Evolutionary conservation across 1,140 invertebrate species (phyloP), one percentile per base, ranked within the genome.

Genomic region (Polyergus mexicanus): DNA sequence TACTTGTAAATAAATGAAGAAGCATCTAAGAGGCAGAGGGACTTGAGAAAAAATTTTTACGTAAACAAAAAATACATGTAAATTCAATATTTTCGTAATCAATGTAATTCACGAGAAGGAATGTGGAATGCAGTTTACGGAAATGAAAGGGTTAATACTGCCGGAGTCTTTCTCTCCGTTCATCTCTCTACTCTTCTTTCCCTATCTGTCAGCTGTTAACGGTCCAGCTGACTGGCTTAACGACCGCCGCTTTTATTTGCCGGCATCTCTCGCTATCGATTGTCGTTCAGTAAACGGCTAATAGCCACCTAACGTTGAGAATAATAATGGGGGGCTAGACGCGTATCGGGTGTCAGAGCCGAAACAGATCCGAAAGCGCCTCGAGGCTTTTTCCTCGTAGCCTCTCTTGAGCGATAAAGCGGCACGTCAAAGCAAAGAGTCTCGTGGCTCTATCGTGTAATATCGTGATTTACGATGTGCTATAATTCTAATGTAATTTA

Each of bases 401-500:
- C 22, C 35, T 56, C 19, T 68, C 4, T 32, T 19, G 22, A 71
- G 32, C 65, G 35, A 69, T 63, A 56, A 68, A 69, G 32, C 63
- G 63, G 32, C 22, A 35, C 16, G 32, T 65, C 16, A 77, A 77
- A 63, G 47, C 22, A 69, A 4, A 6, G 22, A 25, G 47, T 77
- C 32, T n/a, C 25, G n/a, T 25, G 16, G 32, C 19, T 13, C 19
- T 66, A 25, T 54, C 44, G 76, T 54, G 63, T 28, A 69, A 41
- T 56, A 68, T 68, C 28, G 47, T 69, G 47, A 80, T 80, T 69
- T 69, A 80, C 22, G 63, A 44, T 41, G 63, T 63, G 77, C 35
- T 69, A 16, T 69, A 80, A 80, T 80, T 56, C 25, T 69, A 41
- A 71, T 44, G 35, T 44, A 41, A 80, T 80, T 80, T 80, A 80